Percentiles rank a stretch among this genome's conserved stretches.
These are phyloP conservation scores for Ooceraea biroi DNA, from an alignment of 1,140 invertebrate species.

Conservation along the genomic window DNA sequence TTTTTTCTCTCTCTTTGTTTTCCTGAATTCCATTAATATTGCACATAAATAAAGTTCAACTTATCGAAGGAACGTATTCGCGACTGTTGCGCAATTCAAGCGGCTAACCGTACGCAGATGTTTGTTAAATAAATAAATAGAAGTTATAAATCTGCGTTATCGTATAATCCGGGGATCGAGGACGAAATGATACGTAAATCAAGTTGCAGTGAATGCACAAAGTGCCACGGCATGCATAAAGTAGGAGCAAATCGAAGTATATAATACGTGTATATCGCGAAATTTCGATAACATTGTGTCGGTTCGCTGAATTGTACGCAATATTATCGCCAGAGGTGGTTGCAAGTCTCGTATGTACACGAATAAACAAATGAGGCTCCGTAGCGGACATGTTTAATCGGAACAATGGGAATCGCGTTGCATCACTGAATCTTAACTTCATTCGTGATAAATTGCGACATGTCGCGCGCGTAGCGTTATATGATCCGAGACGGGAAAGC, in stretches of 20 bases:
- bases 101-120: background rate
- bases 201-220: slow-evolving; percentile 7
- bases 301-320: background rate
- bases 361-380: slow-evolving; percentile 38
- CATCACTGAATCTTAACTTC: slow-evolving; percentile 46
- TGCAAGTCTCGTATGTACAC: slow-evolving; percentile 15
- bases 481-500: background rate
- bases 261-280: background rate
- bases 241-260: slow-evolving; percentile 25
- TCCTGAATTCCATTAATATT: no score
- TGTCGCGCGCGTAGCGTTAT: background rate
- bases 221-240: slow-evolving; percentile 22
- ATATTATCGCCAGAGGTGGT: background rate
- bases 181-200: slow-evolving; percentile 24
- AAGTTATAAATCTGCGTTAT: slow-evolving; percentile 43
- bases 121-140: slow-evolving; percentile 16
- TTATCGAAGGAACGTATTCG: background rate
- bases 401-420: slow-evolving; percentile 29
- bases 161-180: slow-evolving; percentile 17
- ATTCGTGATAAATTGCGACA: slow-evolving; percentile 29
- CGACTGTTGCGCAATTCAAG: background rate
- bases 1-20: no score
- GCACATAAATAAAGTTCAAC: background rate
- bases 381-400: slow-evolving; percentile 41
- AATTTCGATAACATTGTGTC: slow-evolving; percentile 28